phyloP scores from a whole-genome alignment of 2,888 invertebrate species.

The Allolobophora icterica region DNA sequence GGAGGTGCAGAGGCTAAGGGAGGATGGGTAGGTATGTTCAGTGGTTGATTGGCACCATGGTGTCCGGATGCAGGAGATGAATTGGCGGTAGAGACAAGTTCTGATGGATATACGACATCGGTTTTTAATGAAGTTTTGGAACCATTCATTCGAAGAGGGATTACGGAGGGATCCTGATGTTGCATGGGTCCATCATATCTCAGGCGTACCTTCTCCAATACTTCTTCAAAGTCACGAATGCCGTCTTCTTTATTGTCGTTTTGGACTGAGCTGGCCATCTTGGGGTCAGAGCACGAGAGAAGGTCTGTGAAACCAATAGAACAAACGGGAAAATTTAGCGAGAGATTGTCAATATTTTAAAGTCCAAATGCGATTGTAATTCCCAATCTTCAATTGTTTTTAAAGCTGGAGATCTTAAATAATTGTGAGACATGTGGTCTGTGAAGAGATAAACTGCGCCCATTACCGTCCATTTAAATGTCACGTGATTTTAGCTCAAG shows the following conservation, averaged over 20 bases:
- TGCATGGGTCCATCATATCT: background rate
- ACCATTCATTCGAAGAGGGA: background rate
- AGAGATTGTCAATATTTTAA: no score
- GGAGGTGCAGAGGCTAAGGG: background rate
- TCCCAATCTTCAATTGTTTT: no score
- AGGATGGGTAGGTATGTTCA: background rate
- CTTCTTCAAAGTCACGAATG: background rate
- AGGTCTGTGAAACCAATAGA: background rate
- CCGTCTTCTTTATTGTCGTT: background rate
- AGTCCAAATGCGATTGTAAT: no score
- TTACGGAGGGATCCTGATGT: background rate
- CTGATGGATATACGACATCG: background rate
- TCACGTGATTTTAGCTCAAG: no score
- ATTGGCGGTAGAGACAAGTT: background rate
- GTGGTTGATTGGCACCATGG: background rate
- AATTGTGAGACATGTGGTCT: no score
- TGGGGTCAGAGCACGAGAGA: background rate
- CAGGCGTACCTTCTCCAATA: background rate
- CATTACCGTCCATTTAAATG: no score
- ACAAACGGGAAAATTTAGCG: no score
- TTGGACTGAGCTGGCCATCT: background rate
- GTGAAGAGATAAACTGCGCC: no score
- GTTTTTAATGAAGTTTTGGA: background rate
- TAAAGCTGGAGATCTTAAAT: no score
- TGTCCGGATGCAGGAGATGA: background rate